Evolutionary conservation across 2,888 invertebrate species (phyloP).

Genomic region (Pammene fasciana): DNA sequence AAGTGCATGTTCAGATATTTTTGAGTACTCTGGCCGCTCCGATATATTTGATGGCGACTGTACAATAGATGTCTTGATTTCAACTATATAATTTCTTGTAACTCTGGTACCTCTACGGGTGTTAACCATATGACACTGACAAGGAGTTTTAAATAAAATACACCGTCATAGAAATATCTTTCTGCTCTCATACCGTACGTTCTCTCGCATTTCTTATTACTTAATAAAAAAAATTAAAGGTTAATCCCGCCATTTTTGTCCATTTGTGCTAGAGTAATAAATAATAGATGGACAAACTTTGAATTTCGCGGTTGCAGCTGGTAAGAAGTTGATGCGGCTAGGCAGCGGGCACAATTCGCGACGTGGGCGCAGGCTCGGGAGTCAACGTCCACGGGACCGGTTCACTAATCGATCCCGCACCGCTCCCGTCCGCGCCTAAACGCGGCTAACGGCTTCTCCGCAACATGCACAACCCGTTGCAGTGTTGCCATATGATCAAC

Average conservation of each 20-base stretch:
- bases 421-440: slow-evolving; percentile 78
- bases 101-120: background rate
- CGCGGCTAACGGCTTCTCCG: slow-evolving; percentile 76
- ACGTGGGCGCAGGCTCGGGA: slow-evolving; percentile 68
- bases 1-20: too few relatives aligned
- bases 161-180: too few relatives aligned
- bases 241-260: too few relatives aligned
- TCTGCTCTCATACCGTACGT: too few relatives aligned
- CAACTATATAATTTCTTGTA: background rate
- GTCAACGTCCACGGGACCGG: slow-evolving; percentile 78
- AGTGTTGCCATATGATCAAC: slow-evolving; percentile 8
- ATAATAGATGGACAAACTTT: background rate
- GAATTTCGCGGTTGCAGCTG: background rate
- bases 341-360: slow-evolving; percentile 63
- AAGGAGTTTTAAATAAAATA: too few relatives aligned
- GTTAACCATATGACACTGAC: too few relatives aligned
- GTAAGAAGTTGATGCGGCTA: slow-evolving; percentile 52
- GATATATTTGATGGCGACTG: too few relatives aligned
- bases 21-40: too few relatives aligned
- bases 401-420: slow-evolving; percentile 80
- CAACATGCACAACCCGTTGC: slow-evolving; percentile 44
- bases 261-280: too few relatives aligned
- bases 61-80: background rate
- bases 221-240: too few relatives aligned
- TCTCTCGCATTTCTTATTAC: too few relatives aligned